Base-by-base conservation (phyloP, 2,113 vertebrate genomes). In the Rhipidura dahli region DNA sequence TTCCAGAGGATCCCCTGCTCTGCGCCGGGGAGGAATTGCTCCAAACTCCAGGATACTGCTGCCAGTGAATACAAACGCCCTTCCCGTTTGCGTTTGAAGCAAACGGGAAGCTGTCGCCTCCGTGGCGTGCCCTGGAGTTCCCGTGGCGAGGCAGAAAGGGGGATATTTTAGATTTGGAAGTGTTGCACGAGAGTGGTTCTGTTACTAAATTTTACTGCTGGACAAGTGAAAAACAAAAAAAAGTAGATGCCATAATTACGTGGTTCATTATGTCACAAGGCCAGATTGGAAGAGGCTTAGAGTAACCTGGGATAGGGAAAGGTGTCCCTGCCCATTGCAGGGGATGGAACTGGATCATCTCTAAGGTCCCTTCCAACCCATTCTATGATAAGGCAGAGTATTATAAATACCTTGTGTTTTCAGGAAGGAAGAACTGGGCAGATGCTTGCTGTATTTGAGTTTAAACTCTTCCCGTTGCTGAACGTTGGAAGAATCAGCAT, bases 31-130 rank as follows among this genome's bases (percentile, higher is more conserved):
- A 31, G 22, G 2, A 24, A 20, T 30, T 12, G 7, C 51, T 51
- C 30, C 51, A 1, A 47, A n/a, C 23, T 49, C 18, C 8, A 0
- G 1, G 26, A 2, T 42, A 3, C 47, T 47, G 53, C 50, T 87
- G 88, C 79, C 64, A 4, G 0, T 21, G 68, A 16, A 51, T 56
- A 31, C 50, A 51, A 79, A 51, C 2, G 8, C 26, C 39, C 7
- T 26, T 56, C 26, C 9, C 14, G 11, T 59, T 44, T 15, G 63
- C 53, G 14, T 27, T 39, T 5, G 72, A 28, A 28, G 54, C 63
- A 15, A 53, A 28, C 12, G 39, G 10, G n/a, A 28, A 11, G 84
- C 45, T n/a, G 33, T 19, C 14, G 7, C 19, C 23, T 87, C 73
- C 3, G 3, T 23, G 54, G 45, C 1, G 6, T 2, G 6, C 95